Base-by-base conservation (phyloP, 2,113 vertebrate species). In the Himantopus leucocephalus region DNA sequence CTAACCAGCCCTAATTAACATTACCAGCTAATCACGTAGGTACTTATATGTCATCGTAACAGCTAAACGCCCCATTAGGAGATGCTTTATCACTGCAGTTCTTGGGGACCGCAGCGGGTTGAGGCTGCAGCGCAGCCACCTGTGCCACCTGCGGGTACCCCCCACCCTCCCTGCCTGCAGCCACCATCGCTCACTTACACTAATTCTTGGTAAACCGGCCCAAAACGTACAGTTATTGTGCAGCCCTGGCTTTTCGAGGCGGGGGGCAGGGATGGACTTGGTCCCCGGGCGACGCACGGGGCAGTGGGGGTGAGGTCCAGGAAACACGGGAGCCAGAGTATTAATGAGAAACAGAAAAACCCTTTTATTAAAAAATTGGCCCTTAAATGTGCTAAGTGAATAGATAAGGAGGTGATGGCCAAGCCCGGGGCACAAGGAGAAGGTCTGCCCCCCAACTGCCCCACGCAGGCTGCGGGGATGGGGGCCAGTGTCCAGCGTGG, bases 391-490 rank as follows among this genome's bases (percentile, higher is more conserved):
- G 4, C 8, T 6, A 3, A 48, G 74, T 62, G 48, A 27, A 58
- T 8, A 59, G 67, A 24, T 0, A 3, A 1, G 5, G 63, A 48
- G 53, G 30, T 30, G n/a, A 29, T 32, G 64, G 4, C 35, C 0
- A 2, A 70, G 45, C 27, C 35, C 1, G 0, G 6, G 7, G 45
- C 32, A 20, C 29, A 2, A 6, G 84, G 50, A 29, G 21, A 1
- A 26, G 8, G 15, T 62, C 68, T 78, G 83, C 10, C 37, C 18
- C 45, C 19, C 1, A 0, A 0, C n/a, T 3, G 39, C 34, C 47
- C 34, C 4, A 1, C 71, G 20, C 24, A 23, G 64, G 66, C 79
- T 85, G 64, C 5, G 1, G 68, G 2, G 50, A 22, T 8, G 17
- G n/a, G 62, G 63, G 29, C 41, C 94, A 3, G 35, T 15, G 34